These are phyloP conservation scores for Sarcophaga subvicina DNA, from an alignment of 2,888 invertebrate genomes.

Conservation along the genomic window DNA sequence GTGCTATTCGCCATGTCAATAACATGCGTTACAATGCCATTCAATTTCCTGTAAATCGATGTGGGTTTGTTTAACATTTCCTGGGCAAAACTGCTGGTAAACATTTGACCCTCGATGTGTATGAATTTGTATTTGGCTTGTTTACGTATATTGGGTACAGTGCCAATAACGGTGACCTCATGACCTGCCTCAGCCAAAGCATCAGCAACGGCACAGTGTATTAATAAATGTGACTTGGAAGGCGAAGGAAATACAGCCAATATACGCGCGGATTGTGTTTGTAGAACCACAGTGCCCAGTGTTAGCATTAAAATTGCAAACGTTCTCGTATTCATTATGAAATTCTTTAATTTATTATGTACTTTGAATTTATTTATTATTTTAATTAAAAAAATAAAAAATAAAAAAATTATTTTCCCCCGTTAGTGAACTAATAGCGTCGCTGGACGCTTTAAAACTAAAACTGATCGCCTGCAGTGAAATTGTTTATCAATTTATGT, in stretches of 20 bases:
- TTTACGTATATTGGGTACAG: slow-evolving; percentile 69
- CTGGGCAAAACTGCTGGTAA: slow-evolving; percentile 57
- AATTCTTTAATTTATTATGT: background rate
- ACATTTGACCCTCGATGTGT: slow-evolving; percentile 62
- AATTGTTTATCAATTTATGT: slow-evolving; percentile 8
- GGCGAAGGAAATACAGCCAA: slow-evolving; percentile 76
- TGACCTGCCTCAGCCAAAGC: slow-evolving; percentile 77
- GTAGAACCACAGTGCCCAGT: background rate
- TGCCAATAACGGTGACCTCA: slow-evolving; percentile 76
- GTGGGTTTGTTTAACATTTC: slow-evolving; percentile 68
- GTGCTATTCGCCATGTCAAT: slow-evolving; percentile 67
- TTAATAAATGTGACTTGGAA: slow-evolving; percentile 77
- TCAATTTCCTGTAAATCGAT: slow-evolving; percentile 68
- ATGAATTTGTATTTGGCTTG: slow-evolving; percentile 73
- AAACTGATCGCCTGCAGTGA: slow-evolving; percentile 14
- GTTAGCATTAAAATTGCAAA: background rate
- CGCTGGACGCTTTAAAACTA: background rate
- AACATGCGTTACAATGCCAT: slow-evolving; percentile 41
- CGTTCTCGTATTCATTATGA: slow-evolving; percentile 1
- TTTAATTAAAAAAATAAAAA: background rate
- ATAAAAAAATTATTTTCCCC: background rate
- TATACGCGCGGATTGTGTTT: slow-evolving; percentile 73
- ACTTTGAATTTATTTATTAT: background rate
- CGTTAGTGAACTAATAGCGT: background rate
- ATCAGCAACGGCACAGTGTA: slow-evolving; percentile 76